phyloP scores from a whole-genome alignment of 53 echinoderm and acorn worm genomes.

The Astropecten irregularis region DNA sequence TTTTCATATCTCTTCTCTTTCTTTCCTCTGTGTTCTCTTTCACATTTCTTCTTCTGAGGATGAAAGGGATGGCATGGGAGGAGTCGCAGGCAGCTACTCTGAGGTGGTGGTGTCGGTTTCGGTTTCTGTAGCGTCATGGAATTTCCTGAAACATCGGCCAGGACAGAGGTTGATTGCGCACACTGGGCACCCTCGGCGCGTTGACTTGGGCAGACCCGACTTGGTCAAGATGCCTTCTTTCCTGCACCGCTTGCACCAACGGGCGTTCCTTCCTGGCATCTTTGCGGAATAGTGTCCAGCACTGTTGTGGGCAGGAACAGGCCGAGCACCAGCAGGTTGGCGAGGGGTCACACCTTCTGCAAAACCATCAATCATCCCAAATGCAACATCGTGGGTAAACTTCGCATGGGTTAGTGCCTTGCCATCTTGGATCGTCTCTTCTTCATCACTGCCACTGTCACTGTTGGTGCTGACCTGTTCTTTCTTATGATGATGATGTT shows the following conservation, averaged over 20 bases:
- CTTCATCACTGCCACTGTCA: neutral
- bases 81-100: too few relatives aligned
- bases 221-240: neutral
- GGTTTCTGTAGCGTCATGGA: too few relatives aligned
- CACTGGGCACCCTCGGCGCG: neutral
- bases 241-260: slow-evolving; percentile 1
- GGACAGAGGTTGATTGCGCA: neutral
- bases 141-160: neutral
- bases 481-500: neutral
- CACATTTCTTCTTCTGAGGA: too few relatives aligned
- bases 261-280: neutral
- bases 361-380: neutral
- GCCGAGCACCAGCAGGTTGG: neutral
- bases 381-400: neutral
- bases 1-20: too few relatives aligned
- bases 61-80: too few relatives aligned
- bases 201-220: neutral
- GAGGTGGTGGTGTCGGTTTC: too few relatives aligned
- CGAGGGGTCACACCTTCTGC: neutral
- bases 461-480: neutral
- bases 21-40: too few relatives aligned
- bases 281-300: neutral
- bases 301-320: neutral
- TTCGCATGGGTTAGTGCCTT: neutral
- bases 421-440: too few relatives aligned